Evolutionary conservation across 2,888 invertebrate genomes (phyloP), one percentile per base, ranked within the genome.

Genomic region (Melieria omissa): DNA sequence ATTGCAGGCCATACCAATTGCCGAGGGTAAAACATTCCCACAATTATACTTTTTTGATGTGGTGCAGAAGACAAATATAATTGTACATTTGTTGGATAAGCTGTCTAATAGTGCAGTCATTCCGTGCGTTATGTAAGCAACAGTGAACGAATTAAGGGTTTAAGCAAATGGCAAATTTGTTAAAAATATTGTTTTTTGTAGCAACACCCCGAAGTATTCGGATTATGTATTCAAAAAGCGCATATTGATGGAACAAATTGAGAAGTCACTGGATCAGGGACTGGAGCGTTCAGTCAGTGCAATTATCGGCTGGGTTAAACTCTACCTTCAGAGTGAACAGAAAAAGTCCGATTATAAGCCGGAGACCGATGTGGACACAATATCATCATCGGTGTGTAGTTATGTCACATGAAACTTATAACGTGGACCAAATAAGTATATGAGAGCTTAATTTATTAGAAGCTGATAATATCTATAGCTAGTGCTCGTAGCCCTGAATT

Each of bases 281-380:
- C 84, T 96, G 73, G 95, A 97, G 84, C 91, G 95, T 67, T 93
- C 96, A 3, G 89, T 99, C 69, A 92, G 93, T 75, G 95, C 97
- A 0, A 92, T 98, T 42, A 92, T 95, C 73, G 94, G 95, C 64
- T 99, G 97, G 95, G 94, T 97, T 0, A 95, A 94, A 85, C 89
- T 95, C 70, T 93, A 97, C 80, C 89, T 99, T 29, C 94, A 95
- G 86, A 92, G 92, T 0, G 98, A 99, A 84, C 99, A 99, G 88
- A 96, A 95, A 87, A 98, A 97, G 86, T 94, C 93, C 0, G 99
- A 99, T 87, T 99, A 94, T 82, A 95, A 93, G 80, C 95, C 95
- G 0, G 96, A 96, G 81, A 93, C 93, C 0, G 94, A 95, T 83
- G 92, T 93, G 58, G 95, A 98, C 82, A 95, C 95, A 0, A 88